A percentile compares a stretch with the other conserved stretches of the same genome.
Conservation (phyloP, 2,888 invertebrate species). For the Mythimna loreyi region DNA sequence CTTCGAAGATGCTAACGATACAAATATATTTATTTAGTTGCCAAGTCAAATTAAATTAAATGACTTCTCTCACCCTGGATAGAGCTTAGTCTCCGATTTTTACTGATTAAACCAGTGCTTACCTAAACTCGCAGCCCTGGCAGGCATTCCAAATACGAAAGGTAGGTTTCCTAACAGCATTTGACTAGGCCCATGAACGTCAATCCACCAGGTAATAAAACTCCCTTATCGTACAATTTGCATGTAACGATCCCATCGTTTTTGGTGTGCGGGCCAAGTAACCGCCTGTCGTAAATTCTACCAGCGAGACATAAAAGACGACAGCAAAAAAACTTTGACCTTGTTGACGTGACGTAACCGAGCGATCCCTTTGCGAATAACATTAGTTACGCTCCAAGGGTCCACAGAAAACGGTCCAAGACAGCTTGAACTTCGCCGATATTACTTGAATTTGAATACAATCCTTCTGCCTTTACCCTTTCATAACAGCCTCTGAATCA, state of each 20-base stretch:
- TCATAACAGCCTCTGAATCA: slow-evolving; percentile 6
- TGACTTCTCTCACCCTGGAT: too few relatives aligned
- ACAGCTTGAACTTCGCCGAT: slow-evolving; percentile 41
- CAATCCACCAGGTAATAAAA: slow-evolving; percentile 28
- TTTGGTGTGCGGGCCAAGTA: slow-evolving; percentile 38
- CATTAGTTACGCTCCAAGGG: slow-evolving; percentile 68
- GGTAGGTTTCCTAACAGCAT: slow-evolving; percentile 13
- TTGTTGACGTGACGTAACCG: slow-evolving; percentile 67
- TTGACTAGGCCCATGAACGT: slow-evolving; percentile 11
- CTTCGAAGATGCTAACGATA: neutral
- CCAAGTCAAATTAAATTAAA: too few relatives aligned
- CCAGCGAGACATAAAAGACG: slow-evolving; percentile 40
- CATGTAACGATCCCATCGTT: slow-evolving; percentile 26
- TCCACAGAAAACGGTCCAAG: slow-evolving; percentile 39
- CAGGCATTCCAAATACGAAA: neutral
- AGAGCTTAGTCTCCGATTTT: too few relatives aligned
- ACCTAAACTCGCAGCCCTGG: too few relatives aligned
- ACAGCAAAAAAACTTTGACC: slow-evolving; percentile 64
- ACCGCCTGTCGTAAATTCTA: slow-evolving; percentile 45
- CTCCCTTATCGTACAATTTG: slow-evolving; percentile 40
- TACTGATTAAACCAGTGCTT: too few relatives aligned
- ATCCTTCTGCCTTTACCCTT: neutral
- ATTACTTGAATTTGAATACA: neutral
- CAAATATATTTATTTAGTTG: too few relatives aligned
- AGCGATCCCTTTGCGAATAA: slow-evolving; percentile 66